Conservation (phyloP, 2,888 invertebrate species). For the Chloroclystis v-ata region DNA sequence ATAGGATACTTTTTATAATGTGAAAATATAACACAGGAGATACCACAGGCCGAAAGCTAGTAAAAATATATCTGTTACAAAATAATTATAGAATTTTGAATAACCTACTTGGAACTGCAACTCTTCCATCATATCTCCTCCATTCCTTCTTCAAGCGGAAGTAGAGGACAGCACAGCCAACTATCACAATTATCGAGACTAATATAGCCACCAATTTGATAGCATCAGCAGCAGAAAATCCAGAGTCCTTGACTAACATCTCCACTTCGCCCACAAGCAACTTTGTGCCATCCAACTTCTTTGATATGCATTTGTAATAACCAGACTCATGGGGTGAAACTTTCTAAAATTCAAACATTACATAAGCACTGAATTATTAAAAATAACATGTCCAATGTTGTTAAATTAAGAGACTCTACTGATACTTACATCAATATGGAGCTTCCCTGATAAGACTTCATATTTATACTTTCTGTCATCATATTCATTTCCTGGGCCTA, state of each 20-base stretch:
- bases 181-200: slow-evolving; percentile 63
- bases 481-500: slow-evolving; percentile 80
- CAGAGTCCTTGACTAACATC: slow-evolving; percentile 75
- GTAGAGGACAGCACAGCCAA: slow-evolving; percentile 64
- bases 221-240: slow-evolving; percentile 61
- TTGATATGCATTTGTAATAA: slow-evolving; percentile 81
- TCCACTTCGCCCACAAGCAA: slow-evolving; percentile 78
- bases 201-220: slow-evolving; percentile 69
- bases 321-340: slow-evolving; percentile 81
- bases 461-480: slow-evolving; percentile 82
- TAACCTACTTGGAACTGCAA: slow-evolving; percentile 60
- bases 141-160: slow-evolving; percentile 62
- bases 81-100: no score
- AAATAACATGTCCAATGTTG: no score
- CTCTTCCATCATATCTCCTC: slow-evolving; percentile 63
- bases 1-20: no score
- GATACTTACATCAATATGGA: slow-evolving; percentile 80
- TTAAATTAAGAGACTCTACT: not conserved
- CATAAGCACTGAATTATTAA: no score
- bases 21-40: no score
- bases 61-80: no score
- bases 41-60: no score
- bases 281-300: slow-evolving; percentile 71
- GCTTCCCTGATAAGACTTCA: slow-evolving; percentile 82
- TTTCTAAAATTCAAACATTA: slow-evolving; percentile 60